phyloP scores from a whole-genome alignment of 1,140 invertebrate species.

The Olivierus martensii region DNA sequence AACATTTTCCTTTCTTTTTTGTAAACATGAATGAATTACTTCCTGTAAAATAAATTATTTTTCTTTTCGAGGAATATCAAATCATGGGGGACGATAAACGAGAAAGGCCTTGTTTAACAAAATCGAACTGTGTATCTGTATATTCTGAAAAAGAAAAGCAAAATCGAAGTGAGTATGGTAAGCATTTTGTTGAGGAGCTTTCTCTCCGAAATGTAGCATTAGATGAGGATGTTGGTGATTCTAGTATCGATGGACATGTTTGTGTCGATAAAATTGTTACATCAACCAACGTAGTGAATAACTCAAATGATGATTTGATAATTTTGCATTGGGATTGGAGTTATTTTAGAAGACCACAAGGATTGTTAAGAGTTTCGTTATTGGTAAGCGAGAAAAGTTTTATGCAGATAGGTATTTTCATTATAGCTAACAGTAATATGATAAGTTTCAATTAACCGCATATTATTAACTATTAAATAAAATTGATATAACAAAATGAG shows the following conservation, averaged over 20 bases:
- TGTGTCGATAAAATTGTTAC: constrained; percentile 3
- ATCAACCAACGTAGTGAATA: constrained; percentile 7
- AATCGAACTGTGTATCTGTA: background rate
- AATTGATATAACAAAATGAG: too few relatives aligned
- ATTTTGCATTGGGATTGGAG: constrained; percentile 7
- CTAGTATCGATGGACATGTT: constrained; percentile 5
- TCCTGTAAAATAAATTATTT: background rate
- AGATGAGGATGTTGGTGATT: constrained; percentile 8
- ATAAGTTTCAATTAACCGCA: too few relatives aligned
- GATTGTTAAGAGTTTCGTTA: constrained; percentile 5
- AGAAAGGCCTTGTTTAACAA: background rate
- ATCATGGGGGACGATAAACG: background rate
- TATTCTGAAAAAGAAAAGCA: constrained; percentile 5
- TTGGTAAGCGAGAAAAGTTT: constrained; percentile 3
- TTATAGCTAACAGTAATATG: too few relatives aligned
- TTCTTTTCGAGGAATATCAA: background rate
- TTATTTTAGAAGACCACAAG: constrained; percentile 5
- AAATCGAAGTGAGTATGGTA: constrained; percentile 12
- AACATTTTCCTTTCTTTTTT: too few relatives aligned
- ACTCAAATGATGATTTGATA: background rate
- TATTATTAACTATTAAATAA: too few relatives aligned
- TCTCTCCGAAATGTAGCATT: constrained; percentile 13
- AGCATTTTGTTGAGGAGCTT: constrained; percentile 14
- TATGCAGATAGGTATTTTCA: too few relatives aligned
- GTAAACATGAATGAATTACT: background rate